Percentiles rank a stretch among this genome's conserved stretches.
Evolutionary conservation across 2,113 vertebrate species (phyloP).

Genomic region (Campylomormyrus numenius): DNA sequence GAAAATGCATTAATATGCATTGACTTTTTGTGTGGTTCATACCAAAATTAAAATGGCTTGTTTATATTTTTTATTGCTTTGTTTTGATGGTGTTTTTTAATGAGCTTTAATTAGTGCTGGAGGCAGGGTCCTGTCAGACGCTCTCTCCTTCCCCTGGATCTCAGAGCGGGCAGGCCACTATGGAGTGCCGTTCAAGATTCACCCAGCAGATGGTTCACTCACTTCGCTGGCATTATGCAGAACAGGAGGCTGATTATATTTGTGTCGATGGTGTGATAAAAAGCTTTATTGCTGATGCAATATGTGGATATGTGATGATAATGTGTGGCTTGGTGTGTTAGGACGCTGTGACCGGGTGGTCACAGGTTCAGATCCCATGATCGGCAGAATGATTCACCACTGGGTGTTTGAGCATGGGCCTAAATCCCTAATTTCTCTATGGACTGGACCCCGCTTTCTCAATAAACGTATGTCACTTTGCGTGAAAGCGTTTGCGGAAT

Average conservation of each 20-base stretch:
- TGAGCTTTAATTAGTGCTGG: constrained; percentile 22
- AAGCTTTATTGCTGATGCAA: neutral
- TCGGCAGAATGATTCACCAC: neutral
- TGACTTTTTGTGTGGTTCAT: constrained; percentile 8
- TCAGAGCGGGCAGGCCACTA: neutral
- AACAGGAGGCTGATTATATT: neutral
- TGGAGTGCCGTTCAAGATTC: neutral
- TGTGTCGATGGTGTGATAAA: neutral
- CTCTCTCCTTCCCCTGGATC: neutral
- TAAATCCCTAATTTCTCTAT: neutral
- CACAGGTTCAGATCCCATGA: neutral
- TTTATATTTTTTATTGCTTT: constrained; percentile 22
- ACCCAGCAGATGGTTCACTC: neutral
- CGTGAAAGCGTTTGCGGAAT: too few species aligned
- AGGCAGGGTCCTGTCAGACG: constrained; percentile 12
- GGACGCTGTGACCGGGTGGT: neutral
- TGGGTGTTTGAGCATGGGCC: neutral
- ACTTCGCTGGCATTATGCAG: neutral
- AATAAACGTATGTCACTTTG: neutral
- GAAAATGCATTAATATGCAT: constrained; percentile 24
- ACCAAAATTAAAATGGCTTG: constrained; percentile 16
- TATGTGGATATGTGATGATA: neutral
- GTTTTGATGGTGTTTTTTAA: constrained; percentile 23
- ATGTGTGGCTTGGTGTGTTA: neutral
- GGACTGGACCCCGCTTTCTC: neutral